Evolutionary conservation across 2,797 vertebrate genomes (phyloP).

Genomic region (Pipistrellus pipistrellus): DNA sequence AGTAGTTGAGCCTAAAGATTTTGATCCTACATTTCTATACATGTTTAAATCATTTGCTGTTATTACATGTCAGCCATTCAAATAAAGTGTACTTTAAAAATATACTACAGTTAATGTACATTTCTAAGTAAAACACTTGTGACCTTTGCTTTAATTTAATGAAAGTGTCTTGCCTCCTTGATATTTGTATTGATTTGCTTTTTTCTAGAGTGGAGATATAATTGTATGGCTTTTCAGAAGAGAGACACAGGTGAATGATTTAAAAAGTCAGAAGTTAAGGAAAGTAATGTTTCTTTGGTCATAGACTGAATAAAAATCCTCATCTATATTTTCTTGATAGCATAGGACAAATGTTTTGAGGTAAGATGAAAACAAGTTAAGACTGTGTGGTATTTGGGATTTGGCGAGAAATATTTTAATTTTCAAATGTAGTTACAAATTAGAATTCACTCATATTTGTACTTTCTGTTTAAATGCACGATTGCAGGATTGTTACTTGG

Average conservation of each 20-base stretch:
- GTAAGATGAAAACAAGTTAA: constrained; percentile 69
- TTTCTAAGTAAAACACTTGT: constrained; percentile 67
- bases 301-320: constrained; percentile 59
- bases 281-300: constrained; percentile 59
- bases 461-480: constrained; percentile 78
- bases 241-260: constrained; percentile 78
- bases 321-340: constrained; percentile 71
- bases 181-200: constrained; percentile 66
- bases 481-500: constrained; percentile 67
- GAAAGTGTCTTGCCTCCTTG: constrained; percentile 61
- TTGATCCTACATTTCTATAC: constrained; percentile 77
- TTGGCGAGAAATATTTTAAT: constrained; percentile 72
- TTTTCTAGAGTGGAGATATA: constrained; percentile 31
- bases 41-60: constrained; percentile 73
- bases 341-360: constrained; percentile 69
- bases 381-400: constrained; percentile 68
- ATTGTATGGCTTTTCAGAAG: constrained; percentile 73
- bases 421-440: constrained; percentile 77
- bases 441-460: constrained; percentile 73
- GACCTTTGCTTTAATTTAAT: constrained; percentile 72
- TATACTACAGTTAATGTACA: constrained; percentile 61
- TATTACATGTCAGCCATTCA: constrained; percentile 72
- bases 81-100: constrained; percentile 64
- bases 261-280: constrained; percentile 50
- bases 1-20: constrained; percentile 67